A percentile compares a stretch with the other conserved stretches of the same genome.
These are phyloP conservation scores for Rhingia rostrata DNA, from an alignment of 2,888 invertebrate species.

Conservation along the genomic window DNA sequence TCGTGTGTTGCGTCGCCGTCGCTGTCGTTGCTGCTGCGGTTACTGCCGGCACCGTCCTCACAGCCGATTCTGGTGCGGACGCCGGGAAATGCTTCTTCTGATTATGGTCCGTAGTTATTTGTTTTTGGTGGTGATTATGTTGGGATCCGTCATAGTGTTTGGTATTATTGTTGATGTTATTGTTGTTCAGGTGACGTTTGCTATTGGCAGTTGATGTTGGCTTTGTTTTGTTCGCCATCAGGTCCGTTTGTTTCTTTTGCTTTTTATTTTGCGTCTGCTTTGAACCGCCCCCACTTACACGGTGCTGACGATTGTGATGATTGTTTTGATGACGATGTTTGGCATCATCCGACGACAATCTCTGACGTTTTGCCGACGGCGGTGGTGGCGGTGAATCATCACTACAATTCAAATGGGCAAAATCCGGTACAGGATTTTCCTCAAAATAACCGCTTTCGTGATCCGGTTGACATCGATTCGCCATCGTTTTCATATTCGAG, in stretches of 20 bases:
- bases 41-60: conserved; percentile 44
- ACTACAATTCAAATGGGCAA: conserved; percentile 57
- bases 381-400: conserved; percentile 49
- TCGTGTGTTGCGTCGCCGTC: conserved; percentile 54
- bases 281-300: conserved; percentile 28
- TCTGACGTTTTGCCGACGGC: conserved; percentile 73
- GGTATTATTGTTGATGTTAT: conserved; percentile 71
- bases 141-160: conserved; percentile 72
- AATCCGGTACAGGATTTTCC: conserved; percentile 83
- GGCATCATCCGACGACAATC: conserved; percentile 58
- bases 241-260: conserved; percentile 56
- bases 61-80: conserved; percentile 45
- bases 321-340: conserved; percentile 37
- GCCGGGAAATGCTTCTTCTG: conserved; percentile 57
- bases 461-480: conserved; percentile 86
- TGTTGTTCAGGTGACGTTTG: conserved; percentile 70
- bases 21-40: conserved; percentile 9
- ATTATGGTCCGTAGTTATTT: conserved; percentile 50
- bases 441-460: conserved; percentile 94
- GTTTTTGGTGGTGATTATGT: conserved; percentile 52
- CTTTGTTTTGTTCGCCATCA: conserved; percentile 15
- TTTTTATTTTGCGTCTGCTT: conserved; percentile 48
- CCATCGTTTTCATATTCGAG: conserved; percentile 83
- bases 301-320: conserved; percentile 13
- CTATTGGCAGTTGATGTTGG: conserved; percentile 66